Conservation (phyloP, 2,888 invertebrate genomes). For the Carabus problematicus region DNA sequence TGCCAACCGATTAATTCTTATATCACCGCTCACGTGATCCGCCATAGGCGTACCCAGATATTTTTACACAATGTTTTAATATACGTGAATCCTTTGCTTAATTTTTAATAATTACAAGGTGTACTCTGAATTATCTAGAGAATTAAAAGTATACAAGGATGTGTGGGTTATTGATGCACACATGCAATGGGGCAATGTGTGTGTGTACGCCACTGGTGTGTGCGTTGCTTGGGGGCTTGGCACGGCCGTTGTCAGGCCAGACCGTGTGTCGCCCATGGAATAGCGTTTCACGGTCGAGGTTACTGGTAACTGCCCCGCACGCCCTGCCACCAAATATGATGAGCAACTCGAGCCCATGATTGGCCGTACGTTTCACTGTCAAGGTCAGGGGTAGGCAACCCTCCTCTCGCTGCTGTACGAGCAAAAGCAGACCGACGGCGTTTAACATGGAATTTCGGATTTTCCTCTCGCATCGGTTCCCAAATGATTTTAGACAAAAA, state of each 20-base stretch:
- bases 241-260: constrained; percentile 25
- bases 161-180: neutral
- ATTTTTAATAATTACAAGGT: no score
- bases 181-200: neutral
- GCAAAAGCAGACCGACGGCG: no score
- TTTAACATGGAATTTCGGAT: no score
- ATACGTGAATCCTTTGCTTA: no score
- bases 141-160: no score
- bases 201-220: constrained; percentile 20
- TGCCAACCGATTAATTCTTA: constrained; percentile 36
- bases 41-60: constrained; percentile 14
- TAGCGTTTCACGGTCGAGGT: constrained; percentile 27
- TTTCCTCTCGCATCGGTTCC: no score
- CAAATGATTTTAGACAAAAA: no score
- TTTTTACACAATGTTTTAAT: neutral
- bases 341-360: no score
- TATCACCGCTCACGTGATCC: constrained; percentile 34
- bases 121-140: no score
- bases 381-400: constrained; percentile 49
- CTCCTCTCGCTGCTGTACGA: constrained; percentile 1
- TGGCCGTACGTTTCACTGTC: constrained; percentile 36
- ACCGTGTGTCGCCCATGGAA: constrained; percentile 34
- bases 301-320: neutral
- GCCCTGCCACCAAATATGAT: no score
- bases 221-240: neutral